Evolutionary conservation across 2,888 invertebrate genomes (phyloP).

Genomic region (Spialia ferax): DNA sequence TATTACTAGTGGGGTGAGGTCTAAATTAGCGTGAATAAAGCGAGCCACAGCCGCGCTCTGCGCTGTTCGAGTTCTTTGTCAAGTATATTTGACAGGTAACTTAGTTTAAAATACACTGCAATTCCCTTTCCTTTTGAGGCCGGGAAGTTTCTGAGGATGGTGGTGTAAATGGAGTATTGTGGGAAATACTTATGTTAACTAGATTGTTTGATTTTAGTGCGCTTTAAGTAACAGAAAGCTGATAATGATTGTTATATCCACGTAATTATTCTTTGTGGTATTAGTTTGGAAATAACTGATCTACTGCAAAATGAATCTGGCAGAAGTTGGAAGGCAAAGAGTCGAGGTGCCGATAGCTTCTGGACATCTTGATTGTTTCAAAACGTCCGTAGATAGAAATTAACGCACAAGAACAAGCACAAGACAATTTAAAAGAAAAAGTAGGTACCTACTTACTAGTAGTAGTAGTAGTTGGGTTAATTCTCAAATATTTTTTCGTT

Average conservation of each 20-base stretch:
- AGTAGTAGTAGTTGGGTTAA: too few species aligned
- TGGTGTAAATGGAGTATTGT: background rate
- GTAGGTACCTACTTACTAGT: background rate
- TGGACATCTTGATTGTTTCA: too few species aligned
- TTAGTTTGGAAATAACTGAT: too few species aligned
- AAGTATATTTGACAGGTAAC: slow-evolving; percentile 26
- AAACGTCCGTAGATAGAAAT: too few species aligned
- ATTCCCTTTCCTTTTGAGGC: background rate
- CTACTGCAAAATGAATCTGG: too few species aligned
- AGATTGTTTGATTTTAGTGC: background rate
- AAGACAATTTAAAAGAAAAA: too few species aligned
- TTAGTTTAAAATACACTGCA: slow-evolving; percentile 25
- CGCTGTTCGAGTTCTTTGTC: slow-evolving; percentile 30
- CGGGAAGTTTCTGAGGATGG: background rate
- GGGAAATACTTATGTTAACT: background rate
- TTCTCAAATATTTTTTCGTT: too few species aligned
- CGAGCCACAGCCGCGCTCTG: slow-evolving; percentile 7
- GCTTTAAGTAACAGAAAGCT: background rate
- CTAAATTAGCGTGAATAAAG: background rate
- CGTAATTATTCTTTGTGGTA: too few species aligned
- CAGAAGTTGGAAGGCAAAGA: too few species aligned
- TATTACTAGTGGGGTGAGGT: background rate
- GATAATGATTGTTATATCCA: too few species aligned
- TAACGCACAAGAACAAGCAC: too few species aligned
- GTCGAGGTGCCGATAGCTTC: too few species aligned